Evolutionary conservation across 2,797 vertebrate species (phyloP), one percentile per base, ranked within the genome.

Genomic region (Mus caroli): DNA sequence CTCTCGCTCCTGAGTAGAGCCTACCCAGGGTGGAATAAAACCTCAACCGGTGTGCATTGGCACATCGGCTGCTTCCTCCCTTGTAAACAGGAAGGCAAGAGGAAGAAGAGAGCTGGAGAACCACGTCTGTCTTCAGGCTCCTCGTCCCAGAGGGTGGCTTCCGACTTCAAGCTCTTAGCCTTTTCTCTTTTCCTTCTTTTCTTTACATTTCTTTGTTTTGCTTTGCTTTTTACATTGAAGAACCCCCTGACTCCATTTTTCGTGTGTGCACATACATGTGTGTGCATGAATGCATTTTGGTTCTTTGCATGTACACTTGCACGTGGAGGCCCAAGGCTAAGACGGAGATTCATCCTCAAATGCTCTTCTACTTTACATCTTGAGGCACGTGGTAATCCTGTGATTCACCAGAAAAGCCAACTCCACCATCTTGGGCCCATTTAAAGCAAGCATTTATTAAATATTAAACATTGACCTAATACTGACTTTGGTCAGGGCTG

Each of bases 91-190:
- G 50, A 73, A 80, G 54, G 75, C 14, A 43, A 50, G 77, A 75
- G 24, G 19, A n/a, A n/a, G 64, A 71, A 75, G 69, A 67, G 8
- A 75, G 67, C 60, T 8, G 0, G 71, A 82, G 77, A 73, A 46
- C 60, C 2, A 43, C 50, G 13, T 52, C 37, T 67, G 43, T 85
- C 60, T 85, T 67, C 31, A 85, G 46, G 19, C 62, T 67, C 58
- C 3, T 8, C 1, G 7, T 37, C 69, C 17, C 1, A 2, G 60
- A 83, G 28, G 40, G 19, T 8, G 0, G 15, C 5, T 3, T 31
- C 58, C 7, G 58, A 12, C 60, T 50, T 85, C 28, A 50, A 46
- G 12, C 31, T 22, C 80, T 62, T 19, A 62, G 37, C 46, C 6
- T 82, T 80, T 26, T 20, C 56, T n/a, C 34, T 60, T 43, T 10